Evolutionary conservation across 2,113 vertebrate genomes (phyloP).

Genomic region (Dascyllus trimaculatus): DNA sequence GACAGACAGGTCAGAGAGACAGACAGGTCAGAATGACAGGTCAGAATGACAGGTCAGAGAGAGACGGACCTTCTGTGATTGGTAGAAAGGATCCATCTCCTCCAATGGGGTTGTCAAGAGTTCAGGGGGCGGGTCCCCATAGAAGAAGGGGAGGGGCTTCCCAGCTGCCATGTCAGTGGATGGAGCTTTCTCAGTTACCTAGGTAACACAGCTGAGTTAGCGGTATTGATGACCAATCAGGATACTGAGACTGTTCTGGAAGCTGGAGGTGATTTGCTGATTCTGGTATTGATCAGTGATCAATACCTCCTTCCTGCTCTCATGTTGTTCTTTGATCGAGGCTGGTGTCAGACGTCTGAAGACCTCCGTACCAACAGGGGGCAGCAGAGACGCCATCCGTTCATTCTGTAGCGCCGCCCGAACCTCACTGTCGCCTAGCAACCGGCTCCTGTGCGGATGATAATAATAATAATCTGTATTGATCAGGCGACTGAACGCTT

Average conservation of each 20-base stretch:
- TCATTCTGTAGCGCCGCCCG: slow-evolving; percentile 8
- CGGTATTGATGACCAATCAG: neutral
- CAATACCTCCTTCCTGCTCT: neutral
- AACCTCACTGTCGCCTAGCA: slow-evolving; percentile 10
- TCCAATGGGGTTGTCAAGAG: slow-evolving; percentile 66
- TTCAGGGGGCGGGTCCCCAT: slow-evolving; percentile 41
- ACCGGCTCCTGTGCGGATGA: slow-evolving; percentile 17
- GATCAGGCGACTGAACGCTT: neutral
- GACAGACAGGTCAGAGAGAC: neutral
- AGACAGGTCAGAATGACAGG: neutral
- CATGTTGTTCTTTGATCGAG: slow-evolving; percentile 9
- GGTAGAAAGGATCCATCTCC: slow-evolving; percentile 72
- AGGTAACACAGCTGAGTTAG: neutral
- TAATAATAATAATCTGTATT: neutral
- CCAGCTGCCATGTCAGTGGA: slow-evolving; percentile 46
- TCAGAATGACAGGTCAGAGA: neutral
- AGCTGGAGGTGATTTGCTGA: too few relatives aligned
- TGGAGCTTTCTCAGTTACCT: slow-evolving; percentile 10
- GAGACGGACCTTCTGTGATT: slow-evolving; percentile 60
- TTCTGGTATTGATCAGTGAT: neutral
- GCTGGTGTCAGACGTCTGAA: slow-evolving; percentile 43
- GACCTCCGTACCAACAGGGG: slow-evolving; percentile 61
- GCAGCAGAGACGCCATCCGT: slow-evolving; percentile 57
- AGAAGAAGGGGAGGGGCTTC: slow-evolving; percentile 66
- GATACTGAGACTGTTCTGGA: too few relatives aligned